Evolutionary conservation across 2,113 vertebrate species (phyloP).

Genomic region (Microcebus murinus): DNA sequence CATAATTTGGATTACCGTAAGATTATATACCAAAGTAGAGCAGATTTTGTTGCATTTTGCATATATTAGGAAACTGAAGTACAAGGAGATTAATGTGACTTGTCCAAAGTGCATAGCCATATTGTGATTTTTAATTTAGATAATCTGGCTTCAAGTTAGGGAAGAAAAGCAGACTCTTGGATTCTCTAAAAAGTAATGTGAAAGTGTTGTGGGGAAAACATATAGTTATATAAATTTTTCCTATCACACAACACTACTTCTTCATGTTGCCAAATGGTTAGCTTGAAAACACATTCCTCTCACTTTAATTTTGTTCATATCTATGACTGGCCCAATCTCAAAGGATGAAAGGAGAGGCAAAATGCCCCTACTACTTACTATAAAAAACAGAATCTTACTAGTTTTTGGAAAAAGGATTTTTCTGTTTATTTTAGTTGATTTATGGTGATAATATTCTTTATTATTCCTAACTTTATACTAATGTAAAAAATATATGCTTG

Average conservation of each 20-base stretch:
- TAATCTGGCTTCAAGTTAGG: neutral
- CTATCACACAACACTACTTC: neutral
- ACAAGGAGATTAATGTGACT: neutral
- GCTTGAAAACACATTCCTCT: neutral
- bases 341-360: neutral
- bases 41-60: neutral
- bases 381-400: neutral
- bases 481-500: neutral
- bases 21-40: neutral
- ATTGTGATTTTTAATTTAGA: neutral
- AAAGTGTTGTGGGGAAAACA: neutral
- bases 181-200: neutral
- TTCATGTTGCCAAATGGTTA: neutral
- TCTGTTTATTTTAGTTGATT: neutral
- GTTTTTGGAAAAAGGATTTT: neutral
- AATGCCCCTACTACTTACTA: neutral
- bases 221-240: neutral
- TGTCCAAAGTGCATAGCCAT: neutral
- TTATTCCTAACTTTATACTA: slow-evolving; percentile 3
- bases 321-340: neutral
- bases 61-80: neutral
- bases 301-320: neutral
- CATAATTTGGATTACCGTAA: neutral
- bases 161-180: neutral
- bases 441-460: neutral